Conservation (phyloP, 2,797 vertebrate species). For the Cephalopachus bancanus region DNA sequence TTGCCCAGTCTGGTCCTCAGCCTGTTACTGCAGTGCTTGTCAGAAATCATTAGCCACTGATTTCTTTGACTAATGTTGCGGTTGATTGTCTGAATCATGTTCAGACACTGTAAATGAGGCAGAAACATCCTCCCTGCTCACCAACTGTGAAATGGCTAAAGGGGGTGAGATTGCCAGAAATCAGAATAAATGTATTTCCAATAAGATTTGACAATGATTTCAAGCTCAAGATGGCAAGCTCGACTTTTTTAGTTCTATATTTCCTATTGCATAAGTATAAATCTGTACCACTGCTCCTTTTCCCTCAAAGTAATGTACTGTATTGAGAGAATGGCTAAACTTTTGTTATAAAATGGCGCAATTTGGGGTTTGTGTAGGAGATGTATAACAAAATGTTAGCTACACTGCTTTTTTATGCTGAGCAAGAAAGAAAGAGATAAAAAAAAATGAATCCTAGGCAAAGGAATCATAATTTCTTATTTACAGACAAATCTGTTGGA, state of each 20-base stretch:
- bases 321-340: neutral
- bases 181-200: slow-evolving; percentile 90
- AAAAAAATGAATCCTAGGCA: neutral
- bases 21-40: slow-evolving; percentile 92
- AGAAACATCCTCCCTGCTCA: slow-evolving; percentile 93
- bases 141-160: slow-evolving; percentile 91
- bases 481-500: neutral
- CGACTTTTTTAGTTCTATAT: slow-evolving; percentile 64
- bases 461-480: neutral
- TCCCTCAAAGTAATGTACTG: slow-evolving; percentile 54
- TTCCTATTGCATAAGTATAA: slow-evolving; percentile 74
- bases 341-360: slow-evolving; percentile 1
- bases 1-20: slow-evolving; percentile 87
- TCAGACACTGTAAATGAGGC: slow-evolving; percentile 91
- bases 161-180: slow-evolving; percentile 89
- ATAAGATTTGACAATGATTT: slow-evolving; percentile 87
- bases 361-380: neutral
- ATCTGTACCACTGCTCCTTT: slow-evolving; percentile 60
- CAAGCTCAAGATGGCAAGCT: slow-evolving; percentile 80
- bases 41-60: slow-evolving; percentile 94
- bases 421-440: neutral
- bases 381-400: neutral
- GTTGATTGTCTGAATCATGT: slow-evolving; percentile 94
- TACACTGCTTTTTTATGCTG: neutral
- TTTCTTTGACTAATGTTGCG: slow-evolving; percentile 95